A percentile compares a stretch with the other conserved stretches of the same genome.
These are phyloP conservation scores for Pristionchus mayeri DNA, from an alignment of 2,888 invertebrate species.

Conservation along the genomic window DNA sequence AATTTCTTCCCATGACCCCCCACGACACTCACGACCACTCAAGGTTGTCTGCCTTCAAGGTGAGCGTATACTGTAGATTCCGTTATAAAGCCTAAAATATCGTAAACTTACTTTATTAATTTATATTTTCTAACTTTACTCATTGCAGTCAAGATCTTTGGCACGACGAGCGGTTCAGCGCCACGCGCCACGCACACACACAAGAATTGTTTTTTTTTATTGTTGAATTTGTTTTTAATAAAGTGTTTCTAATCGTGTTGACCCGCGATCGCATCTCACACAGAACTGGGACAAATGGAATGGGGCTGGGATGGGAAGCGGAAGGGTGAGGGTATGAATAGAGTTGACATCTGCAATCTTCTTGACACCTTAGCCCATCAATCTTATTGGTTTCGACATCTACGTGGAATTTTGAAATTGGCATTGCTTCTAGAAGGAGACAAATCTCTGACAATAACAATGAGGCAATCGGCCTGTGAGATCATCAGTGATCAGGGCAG, in stretches of 20 bases:
- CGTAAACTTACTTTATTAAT: background rate
- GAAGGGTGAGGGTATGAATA: background rate
- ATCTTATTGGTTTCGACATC: too few species aligned
- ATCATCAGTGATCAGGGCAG: background rate
- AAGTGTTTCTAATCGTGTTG: too few species aligned
- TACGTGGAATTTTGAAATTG: too few species aligned
- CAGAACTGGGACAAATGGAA: background rate
- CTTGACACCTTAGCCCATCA: too few species aligned
- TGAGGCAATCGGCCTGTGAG: background rate
- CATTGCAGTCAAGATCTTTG: background rate
- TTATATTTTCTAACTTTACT: background rate
- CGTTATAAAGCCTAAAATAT: too few species aligned
- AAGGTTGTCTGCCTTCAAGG: conserved; percentile 29
- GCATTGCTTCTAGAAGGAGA: too few species aligned
- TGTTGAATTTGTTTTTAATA: background rate
- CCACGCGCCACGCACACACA: background rate
- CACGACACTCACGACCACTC: background rate
- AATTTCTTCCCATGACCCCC: background rate
- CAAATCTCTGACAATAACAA: background rate
- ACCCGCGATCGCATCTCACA: background rate
- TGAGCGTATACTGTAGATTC: background rate
- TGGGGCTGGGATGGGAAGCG: background rate
- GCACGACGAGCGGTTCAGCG: background rate
- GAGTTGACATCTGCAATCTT: background rate
- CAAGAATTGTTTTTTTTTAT: background rate